These are phyloP conservation scores for Nephotettix cincticeps DNA, from an alignment of 1,140 invertebrate genomes.

Conservation along the genomic window DNA sequence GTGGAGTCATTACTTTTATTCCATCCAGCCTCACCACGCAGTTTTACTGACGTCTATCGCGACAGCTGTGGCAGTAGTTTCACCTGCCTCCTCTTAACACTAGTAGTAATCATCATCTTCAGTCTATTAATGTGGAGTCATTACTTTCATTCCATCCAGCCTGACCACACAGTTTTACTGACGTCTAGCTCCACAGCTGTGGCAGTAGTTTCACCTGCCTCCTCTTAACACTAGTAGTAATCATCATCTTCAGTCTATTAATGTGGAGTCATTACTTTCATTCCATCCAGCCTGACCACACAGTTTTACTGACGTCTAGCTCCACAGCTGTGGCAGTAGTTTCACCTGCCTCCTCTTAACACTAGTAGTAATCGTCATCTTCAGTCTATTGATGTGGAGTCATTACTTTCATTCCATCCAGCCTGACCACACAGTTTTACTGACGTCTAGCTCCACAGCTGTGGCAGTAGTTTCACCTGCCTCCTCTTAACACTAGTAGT, in stretches of 20 bases:
- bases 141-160: neutral
- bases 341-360: neutral
- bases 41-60: no score
- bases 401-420: no score
- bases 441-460: neutral
- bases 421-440: neutral
- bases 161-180: neutral
- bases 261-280: no score
- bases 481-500: neutral
- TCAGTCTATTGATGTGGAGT: no score
- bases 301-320: neutral
- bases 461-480: conserved; percentile 7
- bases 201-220: neutral
- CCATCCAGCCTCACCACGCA: no score
- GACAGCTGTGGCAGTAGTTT: no score
- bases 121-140: no score
- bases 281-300: neutral
- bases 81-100: no score
- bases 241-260: no score
- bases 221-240: neutral
- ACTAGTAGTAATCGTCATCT: no score
- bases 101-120: no score
- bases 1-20: no score
- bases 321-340: conserved; percentile 4
- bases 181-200: neutral